phyloP scores from a whole-genome alignment of 2,888 invertebrate genomes.

The Vesta saturnalis region DNA sequence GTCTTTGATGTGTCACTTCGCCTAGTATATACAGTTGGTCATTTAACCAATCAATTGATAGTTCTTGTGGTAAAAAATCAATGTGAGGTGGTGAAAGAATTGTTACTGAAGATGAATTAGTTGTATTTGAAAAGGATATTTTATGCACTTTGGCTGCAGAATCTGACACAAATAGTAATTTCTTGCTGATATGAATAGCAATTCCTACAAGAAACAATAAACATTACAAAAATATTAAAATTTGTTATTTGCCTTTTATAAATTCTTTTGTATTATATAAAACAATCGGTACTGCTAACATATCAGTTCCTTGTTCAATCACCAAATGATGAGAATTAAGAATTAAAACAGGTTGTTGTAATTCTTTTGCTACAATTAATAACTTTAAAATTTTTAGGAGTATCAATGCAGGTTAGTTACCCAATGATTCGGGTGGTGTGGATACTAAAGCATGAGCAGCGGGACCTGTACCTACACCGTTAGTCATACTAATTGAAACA shows the following conservation, averaged over 20 bases:
- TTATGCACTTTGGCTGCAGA: constrained; percentile 70
- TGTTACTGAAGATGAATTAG: constrained; percentile 55
- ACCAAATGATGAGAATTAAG: constrained; percentile 75
- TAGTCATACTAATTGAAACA: constrained; percentile 82
- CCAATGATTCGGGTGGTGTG: constrained; percentile 73
- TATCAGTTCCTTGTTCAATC: constrained; percentile 72
- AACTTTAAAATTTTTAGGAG: neutral
- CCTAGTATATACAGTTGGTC: constrained; percentile 84
- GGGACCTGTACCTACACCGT: constrained; percentile 83
- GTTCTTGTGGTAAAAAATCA: constrained; percentile 73
- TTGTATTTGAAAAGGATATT: constrained; percentile 64
- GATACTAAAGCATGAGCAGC: constrained; percentile 70
- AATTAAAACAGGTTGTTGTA: constrained; percentile 75
- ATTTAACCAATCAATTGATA: constrained; percentile 91
- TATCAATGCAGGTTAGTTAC: constrained; percentile 60
- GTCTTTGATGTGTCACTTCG: constrained; percentile 66
- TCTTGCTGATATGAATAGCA: constrained; percentile 78
- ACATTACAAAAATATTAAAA: neutral
- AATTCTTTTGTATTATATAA: constrained; percentile 69
- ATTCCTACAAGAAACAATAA: constrained; percentile 67
- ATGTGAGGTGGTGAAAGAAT: constrained; percentile 69
- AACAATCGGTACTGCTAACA: constrained; percentile 73
- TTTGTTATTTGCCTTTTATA: constrained; percentile 60
- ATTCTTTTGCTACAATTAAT: constrained; percentile 67
- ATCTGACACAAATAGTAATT: constrained; percentile 81